Base-by-base conservation (phyloP, 2,113 vertebrate species). In the Gambusia holbrooki region DNA sequence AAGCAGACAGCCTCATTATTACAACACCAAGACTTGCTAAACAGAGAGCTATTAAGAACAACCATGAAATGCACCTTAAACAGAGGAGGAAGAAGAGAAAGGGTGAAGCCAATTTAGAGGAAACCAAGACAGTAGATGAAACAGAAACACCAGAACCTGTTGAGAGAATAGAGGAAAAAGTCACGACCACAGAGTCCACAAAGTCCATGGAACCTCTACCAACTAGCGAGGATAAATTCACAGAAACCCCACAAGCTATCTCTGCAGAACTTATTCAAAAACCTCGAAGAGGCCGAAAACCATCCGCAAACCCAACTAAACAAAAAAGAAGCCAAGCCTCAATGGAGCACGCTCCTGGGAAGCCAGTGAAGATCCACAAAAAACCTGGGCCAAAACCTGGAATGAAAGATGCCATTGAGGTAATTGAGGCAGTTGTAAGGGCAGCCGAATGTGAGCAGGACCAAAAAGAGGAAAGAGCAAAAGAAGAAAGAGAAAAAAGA, bases 381-480 rank as follows among this genome's bases (percentile, higher is more conserved):
- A 94, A 93, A 79, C 88, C 94, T 80, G 69, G 96, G 84, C 91
- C 96, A 90, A 93, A 96, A 94, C 97, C 97, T 79, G 95, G 96
- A 66, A 95, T 95, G 89, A 93, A 95, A 77, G 97, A 97, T 74
- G 95, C 94, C 0, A 89, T 96, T 14, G 92, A 94, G 3, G 95
- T 95, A 4, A 94, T 95, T 83, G 96, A 96, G 83, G 94, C 96
- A 69, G 95, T 94, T 71, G 95, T 95, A 0, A 88, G 90, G 72
- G 93, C 92, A 66, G 93, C 93, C 3, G 87, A 89, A 8, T 89
- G 82, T 65, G 93, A 92, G 78, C 76, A 86, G 67, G 82, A 87
- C 0, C 84, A 90, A 77, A 88, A 94, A 0, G 94, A 95, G 75
- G 94, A 95, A 27, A 96, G 94, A 88, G 93, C 93, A 54, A 94